A percentile compares a stretch with the other conserved stretches of the same genome.
These are phyloP conservation scores for Octonoba sinensis DNA, from an alignment of 2,888 invertebrate species.

Conservation along the genomic window DNA sequence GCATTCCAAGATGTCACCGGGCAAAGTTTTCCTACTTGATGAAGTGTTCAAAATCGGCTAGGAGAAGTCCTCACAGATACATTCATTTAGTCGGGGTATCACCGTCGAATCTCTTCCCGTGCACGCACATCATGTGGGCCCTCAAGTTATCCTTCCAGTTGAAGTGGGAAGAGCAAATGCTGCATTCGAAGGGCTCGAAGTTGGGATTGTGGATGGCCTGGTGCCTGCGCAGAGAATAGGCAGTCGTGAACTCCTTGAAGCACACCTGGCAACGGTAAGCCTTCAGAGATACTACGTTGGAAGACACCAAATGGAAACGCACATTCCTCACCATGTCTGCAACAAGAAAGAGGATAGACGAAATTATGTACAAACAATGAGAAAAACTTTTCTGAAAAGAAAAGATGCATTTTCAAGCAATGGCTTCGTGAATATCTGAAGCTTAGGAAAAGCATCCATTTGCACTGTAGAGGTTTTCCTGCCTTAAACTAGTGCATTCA, in stretches of 20 bases:
- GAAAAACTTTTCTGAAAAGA: background rate
- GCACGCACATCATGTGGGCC: conserved; percentile 62
- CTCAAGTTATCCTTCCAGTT: conserved; percentile 63
- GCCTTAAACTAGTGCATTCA: too few relatives aligned
- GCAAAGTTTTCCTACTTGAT: too few relatives aligned
- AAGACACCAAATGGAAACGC: conserved; percentile 2
- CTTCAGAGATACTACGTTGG: conserved; percentile 23
- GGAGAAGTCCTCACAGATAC: too few relatives aligned
- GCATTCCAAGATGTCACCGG: too few relatives aligned
- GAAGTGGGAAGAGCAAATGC: conserved; percentile 48
- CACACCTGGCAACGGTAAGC: conserved; percentile 49
- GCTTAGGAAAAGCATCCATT: too few relatives aligned
- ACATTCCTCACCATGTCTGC: conserved; percentile 7
- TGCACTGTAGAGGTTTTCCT: too few relatives aligned
- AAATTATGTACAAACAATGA: background rate
- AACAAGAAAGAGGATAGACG: conserved; percentile 18
- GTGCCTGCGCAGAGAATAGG: conserved; percentile 58
- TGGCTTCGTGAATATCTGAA: too few relatives aligned
- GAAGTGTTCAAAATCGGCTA: too few relatives aligned
- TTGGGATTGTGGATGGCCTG: conserved; percentile 62
- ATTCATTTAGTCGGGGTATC: background rate
- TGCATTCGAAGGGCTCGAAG: conserved; percentile 52
- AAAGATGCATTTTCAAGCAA: too few relatives aligned
- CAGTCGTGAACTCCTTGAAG: conserved; percentile 53
- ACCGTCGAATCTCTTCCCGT: conserved; percentile 23